Percentiles rank a stretch among this genome's conserved stretches.
phyloP scores from a whole-genome alignment of 35 echinoderm and acorn worm species.

The Holothuria glaberrima region DNA sequence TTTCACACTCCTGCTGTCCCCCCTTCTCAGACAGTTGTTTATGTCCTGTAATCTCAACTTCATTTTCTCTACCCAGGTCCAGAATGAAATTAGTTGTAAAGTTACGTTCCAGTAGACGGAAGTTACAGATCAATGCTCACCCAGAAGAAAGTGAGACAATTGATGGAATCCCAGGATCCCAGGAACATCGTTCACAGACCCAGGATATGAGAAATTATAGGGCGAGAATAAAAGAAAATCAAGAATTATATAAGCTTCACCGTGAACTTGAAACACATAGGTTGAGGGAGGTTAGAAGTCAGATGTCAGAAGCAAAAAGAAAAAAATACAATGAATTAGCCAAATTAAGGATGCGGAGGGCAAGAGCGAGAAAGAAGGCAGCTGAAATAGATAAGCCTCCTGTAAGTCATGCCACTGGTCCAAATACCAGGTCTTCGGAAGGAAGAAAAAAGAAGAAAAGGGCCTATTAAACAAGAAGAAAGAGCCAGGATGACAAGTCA shows the following conservation, averaged over 20 bases:
- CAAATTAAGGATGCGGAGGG: not conserved
- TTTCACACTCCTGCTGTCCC: no score
- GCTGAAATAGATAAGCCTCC: not conserved
- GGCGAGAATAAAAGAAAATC: conserved; percentile 7
- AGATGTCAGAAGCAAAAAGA: not conserved
- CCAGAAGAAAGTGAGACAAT: not conserved
- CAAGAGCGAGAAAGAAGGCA: not conserved
- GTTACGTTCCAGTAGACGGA: not conserved
- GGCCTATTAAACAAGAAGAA: not conserved
- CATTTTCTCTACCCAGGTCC: not conserved
- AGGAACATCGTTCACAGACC: not conserved
- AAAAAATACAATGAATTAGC: not conserved
- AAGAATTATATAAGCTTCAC: not conserved
- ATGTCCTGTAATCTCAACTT: not conserved
- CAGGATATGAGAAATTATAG: not conserved
- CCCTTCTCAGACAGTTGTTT: no score
- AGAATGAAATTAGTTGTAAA: conserved; percentile 5
- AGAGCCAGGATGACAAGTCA: not conserved
- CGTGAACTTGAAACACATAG: not conserved
- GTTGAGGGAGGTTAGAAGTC: not conserved
- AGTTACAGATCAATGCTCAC: not conserved
- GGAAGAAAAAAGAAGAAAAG: not conserved
- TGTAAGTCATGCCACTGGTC: not conserved
- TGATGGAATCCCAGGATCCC: not conserved
- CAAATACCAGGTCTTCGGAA: not conserved